Conservation (phyloP, 1,140 invertebrate genomes). For the Apocrypta bakeri region DNA sequence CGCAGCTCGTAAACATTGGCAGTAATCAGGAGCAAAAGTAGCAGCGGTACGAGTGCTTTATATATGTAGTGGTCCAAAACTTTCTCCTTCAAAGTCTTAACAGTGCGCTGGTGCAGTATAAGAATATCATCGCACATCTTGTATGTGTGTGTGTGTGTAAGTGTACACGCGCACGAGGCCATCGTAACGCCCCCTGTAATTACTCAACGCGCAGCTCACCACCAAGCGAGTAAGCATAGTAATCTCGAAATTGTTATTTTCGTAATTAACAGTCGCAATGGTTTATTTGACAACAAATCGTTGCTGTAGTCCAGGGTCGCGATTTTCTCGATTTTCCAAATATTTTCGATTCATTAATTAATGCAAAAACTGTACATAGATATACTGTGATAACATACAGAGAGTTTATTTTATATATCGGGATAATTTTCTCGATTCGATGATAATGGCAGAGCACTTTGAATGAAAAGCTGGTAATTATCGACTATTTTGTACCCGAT, state of each 20-base stretch:
- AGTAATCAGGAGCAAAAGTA: slow-evolving; percentile 19
- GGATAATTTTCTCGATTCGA: not conserved
- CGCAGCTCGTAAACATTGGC: slow-evolving; percentile 43
- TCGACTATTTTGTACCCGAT: not conserved
- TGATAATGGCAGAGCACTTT: not conserved
- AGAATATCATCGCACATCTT: slow-evolving; percentile 45
- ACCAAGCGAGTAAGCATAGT: slow-evolving; percentile 25
- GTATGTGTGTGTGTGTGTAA: too few species aligned
- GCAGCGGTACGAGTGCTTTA: too few species aligned
- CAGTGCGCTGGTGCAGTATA: not conserved
- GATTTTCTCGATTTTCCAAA: not conserved
- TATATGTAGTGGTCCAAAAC: slow-evolving; percentile 6
- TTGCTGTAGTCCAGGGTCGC: too few species aligned
- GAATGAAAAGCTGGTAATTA: not conserved
- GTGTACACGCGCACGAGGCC: too few species aligned
- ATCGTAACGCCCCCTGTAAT: not conserved
- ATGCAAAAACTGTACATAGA: too few species aligned
- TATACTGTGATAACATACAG: too few species aligned
- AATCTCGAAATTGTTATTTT: slow-evolving; percentile 52
- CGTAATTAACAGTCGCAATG: slow-evolving; percentile 51
- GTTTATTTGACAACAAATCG: slow-evolving; percentile 46
- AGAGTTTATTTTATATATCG: not conserved
- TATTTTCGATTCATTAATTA: too few species aligned
- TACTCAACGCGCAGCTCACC: slow-evolving; percentile 19
- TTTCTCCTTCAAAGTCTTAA: slow-evolving; percentile 33